Evolutionary conservation across 2,888 invertebrate genomes (phyloP).

Genomic region (Stomorhina lunata): DNA sequence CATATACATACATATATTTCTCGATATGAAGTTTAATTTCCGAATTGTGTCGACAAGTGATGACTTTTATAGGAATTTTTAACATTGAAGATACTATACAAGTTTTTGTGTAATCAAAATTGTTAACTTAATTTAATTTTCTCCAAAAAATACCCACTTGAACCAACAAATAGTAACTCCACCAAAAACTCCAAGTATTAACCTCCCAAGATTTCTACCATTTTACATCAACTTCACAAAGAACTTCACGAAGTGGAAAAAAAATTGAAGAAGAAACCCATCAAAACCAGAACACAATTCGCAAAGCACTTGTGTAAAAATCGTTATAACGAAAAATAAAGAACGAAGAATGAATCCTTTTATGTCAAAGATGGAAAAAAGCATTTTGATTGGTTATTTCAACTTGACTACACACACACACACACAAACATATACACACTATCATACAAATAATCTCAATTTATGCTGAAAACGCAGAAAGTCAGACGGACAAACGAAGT

Average conservation of each 20-base stretch:
- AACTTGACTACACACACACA: constrained; percentile 10
- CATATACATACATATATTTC: too few relatives aligned
- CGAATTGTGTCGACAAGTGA: too few relatives aligned
- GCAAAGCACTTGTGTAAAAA: constrained; percentile 50
- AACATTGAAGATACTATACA: too few relatives aligned
- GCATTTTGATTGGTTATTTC: constrained; percentile 65
- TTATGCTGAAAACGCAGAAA: neutral
- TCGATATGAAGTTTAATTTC: too few relatives aligned
- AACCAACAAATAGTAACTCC: neutral
- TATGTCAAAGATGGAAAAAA: constrained; percentile 61
- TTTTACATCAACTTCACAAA: constrained; percentile 41
- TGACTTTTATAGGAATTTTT: too few relatives aligned
- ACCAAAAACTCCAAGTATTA: neutral
- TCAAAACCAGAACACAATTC: constrained; percentile 27
- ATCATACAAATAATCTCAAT: neutral
- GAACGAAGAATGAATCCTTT: constrained; percentile 57
- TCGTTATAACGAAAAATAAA: constrained; percentile 31
- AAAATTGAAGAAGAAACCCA: constrained; percentile 41
- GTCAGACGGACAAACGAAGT: neutral
- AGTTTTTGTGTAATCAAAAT: too few relatives aligned
- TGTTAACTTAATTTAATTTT: too few relatives aligned
- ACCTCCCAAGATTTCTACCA: constrained; percentile 54
- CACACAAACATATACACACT: neutral
- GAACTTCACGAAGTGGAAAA: too few relatives aligned
- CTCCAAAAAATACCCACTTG: too few relatives aligned